A percentile compares a stretch with the other conserved stretches of the same genome.
Evolutionary conservation across 1,140 invertebrate species (phyloP).

Genomic region (Pseudobourletiella spinata): DNA sequence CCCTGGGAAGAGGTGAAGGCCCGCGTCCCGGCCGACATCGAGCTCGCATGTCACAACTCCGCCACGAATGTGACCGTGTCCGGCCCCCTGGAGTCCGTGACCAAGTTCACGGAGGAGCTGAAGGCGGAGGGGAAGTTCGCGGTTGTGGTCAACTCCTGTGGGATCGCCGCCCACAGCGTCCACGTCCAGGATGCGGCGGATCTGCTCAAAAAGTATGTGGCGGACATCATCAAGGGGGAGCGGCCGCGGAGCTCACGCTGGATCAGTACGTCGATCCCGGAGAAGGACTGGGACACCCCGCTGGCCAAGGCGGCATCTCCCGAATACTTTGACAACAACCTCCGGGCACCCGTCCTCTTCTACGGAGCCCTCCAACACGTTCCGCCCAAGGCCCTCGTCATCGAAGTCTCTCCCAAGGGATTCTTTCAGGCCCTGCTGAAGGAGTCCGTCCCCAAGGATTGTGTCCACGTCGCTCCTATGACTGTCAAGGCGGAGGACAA

Average conservation of each 20-base stretch:
- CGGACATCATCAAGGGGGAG: constrained; percentile 45
- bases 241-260: constrained; percentile 69
- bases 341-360: constrained; percentile 63
- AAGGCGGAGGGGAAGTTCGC: constrained; percentile 11
- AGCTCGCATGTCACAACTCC: constrained; percentile 21
- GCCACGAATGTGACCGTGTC: constrained; percentile 41
- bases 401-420: constrained; percentile 76
- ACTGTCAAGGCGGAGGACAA: constrained; percentile 64
- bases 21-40: constrained; percentile 57
- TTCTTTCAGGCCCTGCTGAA: constrained; percentile 57
- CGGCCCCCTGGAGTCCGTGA: constrained; percentile 81
- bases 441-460: constrained; percentile 46
- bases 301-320: constrained; percentile 78
- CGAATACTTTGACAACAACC: constrained; percentile 67
- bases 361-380: constrained; percentile 68
- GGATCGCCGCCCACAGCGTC: constrained; percentile 5
- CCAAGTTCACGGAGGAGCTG: constrained; percentile 3
- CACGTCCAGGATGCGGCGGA: constrained; percentile 49
- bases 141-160: constrained; percentile 5
- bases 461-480: constrained; percentile 66
- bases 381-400: constrained; percentile 66
- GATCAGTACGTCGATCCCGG: constrained; percentile 85
- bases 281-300: constrained; percentile 64
- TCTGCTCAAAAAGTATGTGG: constrained; percentile 46
- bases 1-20: constrained; percentile 74